These are phyloP conservation scores for Pipistrellus nathusii DNA, from an alignment of 2,797 vertebrate genomes.

Conservation along the genomic window DNA sequence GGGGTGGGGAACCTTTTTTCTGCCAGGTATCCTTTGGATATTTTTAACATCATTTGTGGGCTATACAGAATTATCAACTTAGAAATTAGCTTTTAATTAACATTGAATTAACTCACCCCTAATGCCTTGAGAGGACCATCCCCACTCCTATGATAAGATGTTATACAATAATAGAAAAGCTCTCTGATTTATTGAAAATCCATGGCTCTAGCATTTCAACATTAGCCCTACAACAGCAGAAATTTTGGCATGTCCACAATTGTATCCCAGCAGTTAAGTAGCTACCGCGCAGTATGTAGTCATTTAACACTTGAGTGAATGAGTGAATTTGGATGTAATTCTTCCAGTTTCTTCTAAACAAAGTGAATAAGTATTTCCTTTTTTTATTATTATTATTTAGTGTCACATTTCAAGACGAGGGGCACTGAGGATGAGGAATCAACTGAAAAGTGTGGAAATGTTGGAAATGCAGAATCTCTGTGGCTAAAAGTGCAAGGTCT, in stretches of 20 bases:
- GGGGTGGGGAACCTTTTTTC: no score
- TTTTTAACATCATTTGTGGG: no score
- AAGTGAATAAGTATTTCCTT: slow-evolving; percentile 76
- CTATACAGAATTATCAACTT: no score
- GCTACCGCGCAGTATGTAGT: neutral
- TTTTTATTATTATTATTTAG: slow-evolving; percentile 80
- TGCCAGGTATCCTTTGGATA: no score
- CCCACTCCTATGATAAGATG: neutral
- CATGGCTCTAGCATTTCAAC: slow-evolving; percentile 51
- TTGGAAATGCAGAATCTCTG: slow-evolving; percentile 64
- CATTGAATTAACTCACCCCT: no score
- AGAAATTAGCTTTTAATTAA: no score
- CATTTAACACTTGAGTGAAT: slow-evolving; percentile 46
- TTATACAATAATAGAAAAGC: slow-evolving; percentile 37
- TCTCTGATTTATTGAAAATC: slow-evolving; percentile 33
- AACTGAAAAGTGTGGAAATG: slow-evolving; percentile 59
- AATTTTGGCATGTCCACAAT: slow-evolving; percentile 28
- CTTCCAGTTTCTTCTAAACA: slow-evolving; percentile 57
- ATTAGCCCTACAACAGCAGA: neutral
- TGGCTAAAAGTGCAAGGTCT: slow-evolving; percentile 60
- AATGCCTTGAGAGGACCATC: no score
- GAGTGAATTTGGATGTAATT: slow-evolving; percentile 61
- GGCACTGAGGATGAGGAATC: slow-evolving; percentile 74
- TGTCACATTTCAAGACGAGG: slow-evolving; percentile 79
- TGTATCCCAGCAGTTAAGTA: slow-evolving; percentile 43